Base-by-base conservation (phyloP, 2,888 invertebrate genomes). In the Dermolepida albohirtum region DNA sequence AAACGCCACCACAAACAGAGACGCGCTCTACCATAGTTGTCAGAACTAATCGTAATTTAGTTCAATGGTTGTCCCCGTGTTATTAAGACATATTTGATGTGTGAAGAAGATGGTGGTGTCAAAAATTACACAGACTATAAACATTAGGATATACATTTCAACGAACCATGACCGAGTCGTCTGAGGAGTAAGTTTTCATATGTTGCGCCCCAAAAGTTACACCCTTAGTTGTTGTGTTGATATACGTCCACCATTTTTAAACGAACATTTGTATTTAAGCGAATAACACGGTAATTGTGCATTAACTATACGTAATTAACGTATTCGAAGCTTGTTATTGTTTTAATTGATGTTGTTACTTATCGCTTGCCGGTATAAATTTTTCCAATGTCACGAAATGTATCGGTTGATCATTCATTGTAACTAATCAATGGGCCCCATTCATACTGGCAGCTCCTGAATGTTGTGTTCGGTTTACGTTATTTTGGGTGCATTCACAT, bases 121-220 rank as follows among this genome's bases (percentile, higher is more conserved):
- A 79, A 78, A 77, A 78, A 79, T 89, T 89, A 89, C 88, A 90
- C 90, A 89, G 89, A 89, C 89, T 75, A 74, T 74, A 88, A 90
- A 88, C 89, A 91, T 89, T 93, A 92, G 90, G 89, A 89, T 90
- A 89, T 90, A 90, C 88, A 88, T 88, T 88, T 89, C 89, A 86
- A 90, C 90, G 87, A 92, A 93, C 87, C 92, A 94, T 93, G 93
- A 93, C 92, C 91, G 93, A 93, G 89, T 89, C 90, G 90, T 91
- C 90, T 91, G 93, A 94, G 89, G 92, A 92, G 93, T 94, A 87
- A 92, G 92, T 90, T 83, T 79, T 73, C 78, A 80, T 77, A 80
- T 73, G 43, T 54, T 40, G 17, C 40, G 22, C 59, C 71, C 64
- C 39, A 27, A 47, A 50, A 65, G 55, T 68, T 64, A 64, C 68